A percentile compares a stretch with the other conserved stretches of the same genome.
These are phyloP conservation scores for Cyclura pinguis DNA, from an alignment of 2,797 vertebrate genomes.

Conservation along the genomic window DNA sequence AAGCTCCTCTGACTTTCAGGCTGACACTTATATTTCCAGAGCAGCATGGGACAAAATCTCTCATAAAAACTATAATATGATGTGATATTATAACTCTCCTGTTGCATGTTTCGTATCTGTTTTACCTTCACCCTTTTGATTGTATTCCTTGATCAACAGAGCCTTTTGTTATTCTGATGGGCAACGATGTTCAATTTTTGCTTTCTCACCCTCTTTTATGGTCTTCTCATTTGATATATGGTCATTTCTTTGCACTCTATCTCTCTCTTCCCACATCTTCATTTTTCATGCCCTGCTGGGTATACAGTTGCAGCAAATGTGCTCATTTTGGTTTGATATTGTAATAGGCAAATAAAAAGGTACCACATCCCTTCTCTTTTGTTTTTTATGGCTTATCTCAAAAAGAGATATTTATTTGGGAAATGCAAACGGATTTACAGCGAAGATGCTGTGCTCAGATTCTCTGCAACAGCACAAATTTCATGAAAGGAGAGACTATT, in stretches of 20 bases:
- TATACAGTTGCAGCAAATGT: not conserved
- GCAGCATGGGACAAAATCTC: not conserved
- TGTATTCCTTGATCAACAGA: not conserved
- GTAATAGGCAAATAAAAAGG: constrained; percentile 28
- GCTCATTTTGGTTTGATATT: constrained; percentile 15
- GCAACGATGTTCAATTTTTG: not conserved
- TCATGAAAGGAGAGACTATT: not conserved
- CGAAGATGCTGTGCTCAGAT: not conserved
- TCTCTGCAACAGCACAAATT: not conserved
- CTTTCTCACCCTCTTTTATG: not conserved
- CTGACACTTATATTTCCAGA: not conserved
- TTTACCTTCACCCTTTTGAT: not conserved
- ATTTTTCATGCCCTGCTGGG: constrained; percentile 7
- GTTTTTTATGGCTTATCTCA: constrained; percentile 12
- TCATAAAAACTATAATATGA: not conserved
- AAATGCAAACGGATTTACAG: constrained; percentile 4
- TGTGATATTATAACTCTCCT: not conserved
- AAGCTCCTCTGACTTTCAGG: not conserved
- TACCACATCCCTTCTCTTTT: not conserved
- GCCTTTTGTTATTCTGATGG: not conserved
- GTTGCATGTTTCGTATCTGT: not conserved
- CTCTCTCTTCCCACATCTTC: not conserved
- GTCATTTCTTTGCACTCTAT: not conserved
- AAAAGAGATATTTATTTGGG: not conserved
- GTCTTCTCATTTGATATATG: not conserved